Conservation (phyloP, 92 coral and sea anemone species). For the Zoanthus gigantus region DNA sequence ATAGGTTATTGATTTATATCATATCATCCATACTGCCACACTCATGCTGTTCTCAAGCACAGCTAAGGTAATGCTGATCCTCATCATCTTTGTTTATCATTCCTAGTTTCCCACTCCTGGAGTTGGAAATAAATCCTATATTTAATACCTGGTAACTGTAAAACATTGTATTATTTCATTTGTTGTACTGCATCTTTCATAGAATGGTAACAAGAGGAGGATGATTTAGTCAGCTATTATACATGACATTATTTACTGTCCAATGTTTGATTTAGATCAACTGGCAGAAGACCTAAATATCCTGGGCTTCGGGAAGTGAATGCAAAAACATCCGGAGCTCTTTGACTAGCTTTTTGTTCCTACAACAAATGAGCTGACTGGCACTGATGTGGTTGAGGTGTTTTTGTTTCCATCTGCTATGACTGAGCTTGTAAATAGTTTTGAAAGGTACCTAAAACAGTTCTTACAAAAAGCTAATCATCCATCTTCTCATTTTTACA, state of each 20-base stretch:
- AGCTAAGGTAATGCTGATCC: neutral
- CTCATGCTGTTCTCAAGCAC: neutral
- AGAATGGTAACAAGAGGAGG: constrained; percentile 71
- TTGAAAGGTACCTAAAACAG: neutral
- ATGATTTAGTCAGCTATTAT: constrained; percentile 61
- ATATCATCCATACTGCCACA: neutral
- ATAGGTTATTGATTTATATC: neutral
- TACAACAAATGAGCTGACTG: constrained; percentile 9
- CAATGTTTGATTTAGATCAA: constrained; percentile 72
- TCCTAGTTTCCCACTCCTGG: too few relatives aligned
- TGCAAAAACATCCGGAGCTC: constrained; percentile 28
- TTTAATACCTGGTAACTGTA: too few relatives aligned
- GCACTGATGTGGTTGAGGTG: constrained; percentile 16
- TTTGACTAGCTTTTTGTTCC: constrained; percentile 51
- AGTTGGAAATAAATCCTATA: too few relatives aligned
- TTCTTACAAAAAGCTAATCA: neutral
- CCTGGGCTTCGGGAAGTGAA: constrained; percentile 65
- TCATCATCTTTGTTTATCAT: neutral
- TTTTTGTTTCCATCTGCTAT: constrained; percentile 12
- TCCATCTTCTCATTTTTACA: constrained; percentile 46
- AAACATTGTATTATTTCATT: neutral
- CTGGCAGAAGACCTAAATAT: constrained; percentile 63
- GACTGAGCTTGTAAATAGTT: constrained; percentile 16
- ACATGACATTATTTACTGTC: constrained; percentile 66
- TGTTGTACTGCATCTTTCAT: neutral